Evolutionary conservation across 30 jellyfish, hydroid and myxozoan genomes (phyloP), one percentile per base, ranked within the genome.

Genomic region (Sanderia malayensis): DNA sequence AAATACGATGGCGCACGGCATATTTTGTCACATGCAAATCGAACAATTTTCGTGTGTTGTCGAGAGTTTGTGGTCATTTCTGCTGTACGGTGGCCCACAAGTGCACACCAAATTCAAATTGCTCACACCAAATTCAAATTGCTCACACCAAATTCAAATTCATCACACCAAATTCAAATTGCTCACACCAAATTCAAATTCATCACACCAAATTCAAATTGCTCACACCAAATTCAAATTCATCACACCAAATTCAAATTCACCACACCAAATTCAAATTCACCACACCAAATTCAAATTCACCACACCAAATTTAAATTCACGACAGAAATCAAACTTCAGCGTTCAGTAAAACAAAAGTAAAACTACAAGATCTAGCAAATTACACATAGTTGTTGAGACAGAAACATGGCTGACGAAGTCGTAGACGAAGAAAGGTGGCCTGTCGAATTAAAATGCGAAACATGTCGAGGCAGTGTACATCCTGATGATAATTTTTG

Each of bases 21-120:
- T n/a, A n/a, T n/a, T n/a, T n/a, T n/a, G n/a, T n/a, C n/a, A n/a
- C n/a, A n/a, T n/a, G n/a, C n/a, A n/a, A n/a, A n/a, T n/a, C n/a
- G n/a, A n/a, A n/a, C n/a, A n/a, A n/a, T n/a, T n/a, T n/a, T n/a
- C n/a, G n/a, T n/a, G n/a, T n/a, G n/a, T n/a, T n/a, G n/a, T n/a
- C n/a, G n/a, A n/a, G n/a, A n/a, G n/a, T n/a, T n/a, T n/a, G n/a
- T n/a, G 52, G 13, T 37, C 52, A 37, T 37, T 6, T 4, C 52
- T 37, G 52, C 52, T 4, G 10, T 49, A 49, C 64, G 64, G 64
- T 49, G 64, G 64, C 64, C 64, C 64, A 49, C 27, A 49, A 18
- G 64, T 49, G 64, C 64, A 49, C 64, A 49, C 64, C 64, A 19
- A 49, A 49, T 49, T 49, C 64, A 37, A 37, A 37, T 37, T 37